Conservation (phyloP, 2,113 vertebrate species). For the Oncorhynchus nerka region DNA sequence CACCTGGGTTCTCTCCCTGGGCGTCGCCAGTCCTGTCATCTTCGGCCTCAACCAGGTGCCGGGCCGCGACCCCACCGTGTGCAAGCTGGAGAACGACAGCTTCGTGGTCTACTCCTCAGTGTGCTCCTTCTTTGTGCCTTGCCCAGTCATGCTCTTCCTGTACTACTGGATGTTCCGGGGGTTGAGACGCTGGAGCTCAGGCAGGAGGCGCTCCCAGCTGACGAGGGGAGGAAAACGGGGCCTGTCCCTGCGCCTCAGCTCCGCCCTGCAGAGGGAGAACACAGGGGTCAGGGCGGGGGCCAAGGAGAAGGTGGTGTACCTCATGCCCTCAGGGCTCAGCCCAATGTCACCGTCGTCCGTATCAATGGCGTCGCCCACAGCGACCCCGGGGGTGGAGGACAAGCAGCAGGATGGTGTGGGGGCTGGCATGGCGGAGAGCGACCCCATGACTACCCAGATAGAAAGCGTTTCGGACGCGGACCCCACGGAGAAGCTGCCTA, state of each 20-base stretch:
- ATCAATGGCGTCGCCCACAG: constrained; percentile 11
- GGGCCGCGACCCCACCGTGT: constrained; percentile 56
- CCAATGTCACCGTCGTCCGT: constrained; percentile 40
- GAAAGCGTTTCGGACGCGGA: constrained; percentile 67
- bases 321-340: constrained; percentile 40
- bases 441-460: constrained; percentile 61
- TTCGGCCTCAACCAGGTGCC: constrained; percentile 74
- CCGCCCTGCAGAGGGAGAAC: constrained; percentile 44
- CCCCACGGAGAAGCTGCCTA: constrained; percentile 34
- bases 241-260: constrained; percentile 58
- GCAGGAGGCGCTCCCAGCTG: constrained; percentile 49
- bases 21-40: constrained; percentile 72
- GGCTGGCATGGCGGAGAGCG: constrained; percentile 38
- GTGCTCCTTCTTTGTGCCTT: constrained; percentile 78
- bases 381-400: constrained; percentile 26
- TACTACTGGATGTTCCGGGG: constrained; percentile 77
- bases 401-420: constrained; percentile 10
- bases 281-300: background rate
- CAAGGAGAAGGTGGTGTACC: constrained; percentile 48
- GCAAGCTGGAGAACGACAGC: constrained; percentile 71
- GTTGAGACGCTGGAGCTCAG: constrained; percentile 65
- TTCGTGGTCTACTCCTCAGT: constrained; percentile 76
- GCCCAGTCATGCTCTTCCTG: constrained; percentile 73
- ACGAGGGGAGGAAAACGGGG: constrained; percentile 9
- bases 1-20: constrained; percentile 74